phyloP scores from a whole-genome alignment of 2,888 invertebrate species.

The Scrobipalpa costella region DNA sequence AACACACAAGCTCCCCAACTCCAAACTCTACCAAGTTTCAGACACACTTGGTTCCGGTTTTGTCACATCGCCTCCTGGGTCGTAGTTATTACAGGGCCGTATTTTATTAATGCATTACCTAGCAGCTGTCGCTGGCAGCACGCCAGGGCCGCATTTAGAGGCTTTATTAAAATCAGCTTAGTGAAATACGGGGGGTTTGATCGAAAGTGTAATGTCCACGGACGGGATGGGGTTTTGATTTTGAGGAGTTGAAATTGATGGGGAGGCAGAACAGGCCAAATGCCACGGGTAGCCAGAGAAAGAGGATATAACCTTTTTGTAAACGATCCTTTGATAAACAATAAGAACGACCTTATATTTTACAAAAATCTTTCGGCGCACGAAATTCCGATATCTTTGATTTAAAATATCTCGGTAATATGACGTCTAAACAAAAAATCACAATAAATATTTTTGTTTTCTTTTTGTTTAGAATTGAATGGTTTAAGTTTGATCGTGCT shows the following conservation, averaged over 20 bases:
- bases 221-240: background rate
- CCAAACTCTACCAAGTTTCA: background rate
- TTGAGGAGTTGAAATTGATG: background rate
- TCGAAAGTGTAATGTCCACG: conserved; percentile 7
- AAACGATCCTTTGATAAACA: too few species aligned
- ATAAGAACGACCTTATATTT: too few species aligned
- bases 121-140: conserved; percentile 36
- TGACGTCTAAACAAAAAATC: too few species aligned
- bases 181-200: conserved; percentile 2
- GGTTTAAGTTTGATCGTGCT: too few species aligned
- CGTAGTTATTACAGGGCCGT: conserved; percentile 24
- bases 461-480: too few species aligned
- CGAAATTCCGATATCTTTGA: too few species aligned
- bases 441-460: too few species aligned
- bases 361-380: too few species aligned
- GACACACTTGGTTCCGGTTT: background rate
- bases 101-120: conserved; percentile 32
- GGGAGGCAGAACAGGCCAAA: background rate
- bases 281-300: too few species aligned
- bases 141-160: conserved; percentile 34
- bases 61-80: conserved; percentile 1
- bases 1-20: background rate
- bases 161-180: conserved; percentile 37
- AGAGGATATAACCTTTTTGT: too few species aligned
- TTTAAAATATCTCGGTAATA: too few species aligned